Evolutionary conservation across 2,797 vertebrate species (phyloP).

Genomic region (Sebastes aleutianus): DNA sequence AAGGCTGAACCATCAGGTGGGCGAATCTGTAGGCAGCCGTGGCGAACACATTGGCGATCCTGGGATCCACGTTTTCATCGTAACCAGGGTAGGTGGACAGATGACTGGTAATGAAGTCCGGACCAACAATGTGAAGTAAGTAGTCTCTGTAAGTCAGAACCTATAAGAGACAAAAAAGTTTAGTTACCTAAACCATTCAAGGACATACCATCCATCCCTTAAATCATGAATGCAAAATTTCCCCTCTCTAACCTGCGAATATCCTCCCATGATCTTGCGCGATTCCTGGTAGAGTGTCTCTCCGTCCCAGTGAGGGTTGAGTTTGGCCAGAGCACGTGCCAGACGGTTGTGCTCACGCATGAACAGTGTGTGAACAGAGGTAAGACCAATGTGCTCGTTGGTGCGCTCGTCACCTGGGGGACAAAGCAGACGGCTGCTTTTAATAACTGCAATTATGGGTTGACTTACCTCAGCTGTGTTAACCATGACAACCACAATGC

Average conservation of each 20-base stretch:
- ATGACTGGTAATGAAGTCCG: constrained; percentile 39
- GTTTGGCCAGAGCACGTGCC: constrained; percentile 67
- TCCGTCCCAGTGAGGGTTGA: constrained; percentile 87
- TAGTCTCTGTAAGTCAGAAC: constrained; percentile 85
- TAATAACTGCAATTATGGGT: too few relatives aligned
- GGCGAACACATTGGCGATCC: constrained; percentile 86
- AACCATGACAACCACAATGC: too few relatives aligned
- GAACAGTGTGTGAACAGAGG: constrained; percentile 85
- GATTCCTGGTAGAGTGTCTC: constrained; percentile 89
- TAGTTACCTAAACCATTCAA: too few relatives aligned
- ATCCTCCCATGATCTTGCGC: constrained; percentile 86
- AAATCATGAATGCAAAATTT: not conserved
- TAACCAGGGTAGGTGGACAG: constrained; percentile 82
- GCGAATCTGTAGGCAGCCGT: constrained; percentile 87
- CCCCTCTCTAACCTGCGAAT: constrained; percentile 79
- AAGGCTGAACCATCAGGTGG: constrained; percentile 83
- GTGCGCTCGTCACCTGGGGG: constrained; percentile 82
- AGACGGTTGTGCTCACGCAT: constrained; percentile 90
- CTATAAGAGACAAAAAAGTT: constrained; percentile 34
- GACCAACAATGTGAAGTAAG: constrained; percentile 83
- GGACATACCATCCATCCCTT: not conserved
- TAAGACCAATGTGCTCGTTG: constrained; percentile 84
- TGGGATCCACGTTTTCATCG: constrained; percentile 79
- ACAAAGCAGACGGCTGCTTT: too few relatives aligned
- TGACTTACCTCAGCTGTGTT: too few relatives aligned